Base-by-base conservation (phyloP, 2,888 invertebrate genomes). In the Ophraella communa region DNA sequence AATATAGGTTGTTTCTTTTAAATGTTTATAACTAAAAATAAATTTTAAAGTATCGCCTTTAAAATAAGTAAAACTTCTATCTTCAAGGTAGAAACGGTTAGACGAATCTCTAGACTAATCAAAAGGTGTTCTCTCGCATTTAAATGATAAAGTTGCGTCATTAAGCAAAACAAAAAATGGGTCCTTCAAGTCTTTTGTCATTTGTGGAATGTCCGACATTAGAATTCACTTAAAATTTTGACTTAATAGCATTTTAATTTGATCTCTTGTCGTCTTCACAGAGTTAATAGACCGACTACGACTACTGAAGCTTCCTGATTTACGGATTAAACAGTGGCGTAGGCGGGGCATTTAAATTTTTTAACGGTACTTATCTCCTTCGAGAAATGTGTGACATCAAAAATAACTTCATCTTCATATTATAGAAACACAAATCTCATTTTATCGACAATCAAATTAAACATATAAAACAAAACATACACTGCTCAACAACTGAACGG, bases 201-300 rank as follows among this genome's bases (percentile, higher is more conserved):
- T 73, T 73, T 74, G 71, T 73, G 71, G 73, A 76, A 77, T 76
- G 76, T 74, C 73, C 72, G 72, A 77, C 78, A 77, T 75, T 74
- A 75, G 77, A 78, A 77, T 73, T 78, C 78, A 77, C 77, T 78
- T 79, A 77, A 77, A 77, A 76, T 77, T 77, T 76, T 74, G 70
- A 71, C 73, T 76, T 77, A 78, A 78, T 79, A 76, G 71, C 75
- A 73, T 77, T 78, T 78, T 77, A 77, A 78, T 78, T 76, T 73
- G 74, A 69, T 72, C 71, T 73, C 76, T 75, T 76, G 76, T 78
- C 77, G 77, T 74, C 73, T 68, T 70, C 62, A 66, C 67, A 62
- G 66, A 67, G 44, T 69, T 71, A 69, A 71, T 66, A 69, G 68
- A 55, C 55, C 61, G 64, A 53, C 61, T 44, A 64, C 62, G 67